Evolutionary conservation across 1,140 invertebrate genomes (phyloP), one percentile per base, ranked within the genome.

Genomic region (Drosophila hydei): DNA sequence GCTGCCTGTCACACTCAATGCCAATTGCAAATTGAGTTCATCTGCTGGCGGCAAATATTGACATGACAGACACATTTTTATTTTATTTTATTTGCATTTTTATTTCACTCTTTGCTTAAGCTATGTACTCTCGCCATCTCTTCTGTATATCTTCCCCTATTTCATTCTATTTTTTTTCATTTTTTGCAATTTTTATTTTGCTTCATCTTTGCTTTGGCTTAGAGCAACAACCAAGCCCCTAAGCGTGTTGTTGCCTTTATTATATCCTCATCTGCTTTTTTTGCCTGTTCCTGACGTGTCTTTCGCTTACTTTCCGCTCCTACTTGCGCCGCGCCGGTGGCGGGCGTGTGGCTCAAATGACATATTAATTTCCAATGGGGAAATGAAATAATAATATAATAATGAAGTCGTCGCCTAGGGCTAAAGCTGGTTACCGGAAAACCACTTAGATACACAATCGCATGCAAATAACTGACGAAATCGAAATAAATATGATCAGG

Each of bases 61-160:
- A 88, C 83, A 88, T 88, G 83, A 83, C 83, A 88, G 83, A 88
- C 83, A 88, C 83, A 88, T 88, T 88, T 87, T 88, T 81, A 88
- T 88, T 88, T 88, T 88, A 79, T 88, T 88, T 88, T 88, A 88
- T 88, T 88, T 88, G 83, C 84, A 88, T 88, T 88, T 88, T 88
- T 88, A 88, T 88, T 88, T 74, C 72, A 61, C 83, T 76, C 72
- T 76, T 62, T 76, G 42, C 64, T 67, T 54, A 60, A 62, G 70
- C 25, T 51, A 47, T 54, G 23, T 21, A 4, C 36, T 30, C 8
- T 33, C 68, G 27, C 43, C 25, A 3, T 16, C 36, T 12, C 60
- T 36, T 25, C n/a, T 33, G 30, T 30, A 42, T 16, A 12, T 11
- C 16, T 33, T 12, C n/a, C 33, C 36, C 9, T 51, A 25, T 23